These are phyloP conservation scores for Candoia aspera DNA, from an alignment of 2,113 vertebrate genomes.

Conservation along the genomic window DNA sequence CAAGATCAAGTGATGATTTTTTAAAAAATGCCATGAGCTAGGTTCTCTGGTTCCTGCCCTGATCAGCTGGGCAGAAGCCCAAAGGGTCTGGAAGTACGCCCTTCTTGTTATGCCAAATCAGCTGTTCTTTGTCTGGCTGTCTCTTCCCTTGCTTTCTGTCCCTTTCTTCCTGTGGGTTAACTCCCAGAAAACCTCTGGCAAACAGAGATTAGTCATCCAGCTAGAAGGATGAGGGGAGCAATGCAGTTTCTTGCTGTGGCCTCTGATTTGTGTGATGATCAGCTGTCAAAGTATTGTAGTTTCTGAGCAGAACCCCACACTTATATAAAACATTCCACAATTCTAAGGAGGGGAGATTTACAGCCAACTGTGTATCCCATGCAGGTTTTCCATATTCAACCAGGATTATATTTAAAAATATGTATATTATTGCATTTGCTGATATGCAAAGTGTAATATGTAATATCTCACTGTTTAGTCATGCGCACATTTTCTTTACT, in stretches of 20 bases:
- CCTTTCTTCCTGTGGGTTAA: not conserved
- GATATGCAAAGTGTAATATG: not conserved
- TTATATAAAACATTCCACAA: not conserved
- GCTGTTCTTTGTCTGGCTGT: not conserved
- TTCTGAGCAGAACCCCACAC: not conserved
- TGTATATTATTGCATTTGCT: not conserved
- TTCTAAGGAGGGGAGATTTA: not conserved
- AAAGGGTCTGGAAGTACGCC: not conserved
- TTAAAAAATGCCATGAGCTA: not conserved
- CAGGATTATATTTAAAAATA: not conserved
- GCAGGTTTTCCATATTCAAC: not conserved
- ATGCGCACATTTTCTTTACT: not conserved
- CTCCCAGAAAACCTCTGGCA: not conserved
- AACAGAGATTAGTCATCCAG: not conserved
- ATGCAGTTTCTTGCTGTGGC: not conserved
- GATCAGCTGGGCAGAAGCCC: not conserved
- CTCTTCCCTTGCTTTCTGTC: not conserved
- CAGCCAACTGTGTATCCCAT: not conserved
- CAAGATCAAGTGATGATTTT: not conserved
- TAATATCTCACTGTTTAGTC: not conserved
- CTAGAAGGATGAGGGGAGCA: not conserved
- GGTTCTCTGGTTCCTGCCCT: not conserved
- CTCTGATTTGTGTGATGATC: not conserved
- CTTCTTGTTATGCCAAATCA: not conserved
- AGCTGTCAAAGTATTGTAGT: not conserved